These are phyloP conservation scores for Plagodis pulveraria DNA, from an alignment of 2,888 invertebrate species.

Conservation along the genomic window DNA sequence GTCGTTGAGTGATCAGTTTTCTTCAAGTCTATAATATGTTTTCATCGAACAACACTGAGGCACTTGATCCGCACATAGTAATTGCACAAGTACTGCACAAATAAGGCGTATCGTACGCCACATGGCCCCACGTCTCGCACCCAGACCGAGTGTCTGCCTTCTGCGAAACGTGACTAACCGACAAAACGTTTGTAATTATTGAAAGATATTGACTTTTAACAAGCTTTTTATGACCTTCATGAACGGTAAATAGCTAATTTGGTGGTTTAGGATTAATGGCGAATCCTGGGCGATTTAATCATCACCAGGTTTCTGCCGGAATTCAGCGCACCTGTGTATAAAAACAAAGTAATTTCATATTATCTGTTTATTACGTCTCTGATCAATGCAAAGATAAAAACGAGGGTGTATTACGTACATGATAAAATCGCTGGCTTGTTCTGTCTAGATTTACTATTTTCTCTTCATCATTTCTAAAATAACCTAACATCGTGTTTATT, in stretches of 20 bases:
- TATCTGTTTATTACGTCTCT: too few relatives aligned
- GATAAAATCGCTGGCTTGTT: too few relatives aligned
- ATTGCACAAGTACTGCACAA: conserved; percentile 52
- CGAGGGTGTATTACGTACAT: too few relatives aligned
- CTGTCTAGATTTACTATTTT: too few relatives aligned
- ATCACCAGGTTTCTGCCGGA: conserved; percentile 9
- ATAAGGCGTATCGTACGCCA: conserved; percentile 46
- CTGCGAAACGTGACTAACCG: conserved; percentile 55
- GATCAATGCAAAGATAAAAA: too few relatives aligned
- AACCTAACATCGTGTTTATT: too few relatives aligned
- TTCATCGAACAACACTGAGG: conserved; percentile 31
- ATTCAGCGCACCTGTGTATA: conserved; percentile 3
- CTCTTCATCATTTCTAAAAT: too few relatives aligned
- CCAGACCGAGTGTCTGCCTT: conserved; percentile 76
- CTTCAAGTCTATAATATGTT: conserved; percentile 11
- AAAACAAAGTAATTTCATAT: background rate
- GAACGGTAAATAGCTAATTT: conserved; percentile 20
- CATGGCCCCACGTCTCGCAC: conserved; percentile 45
- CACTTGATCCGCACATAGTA: conserved; percentile 39
- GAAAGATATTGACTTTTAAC: conserved; percentile 31
- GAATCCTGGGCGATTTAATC: background rate
- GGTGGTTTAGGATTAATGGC: conserved; percentile 11
- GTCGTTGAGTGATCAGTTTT: conserved; percentile 5
- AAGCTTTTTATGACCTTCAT: conserved; percentile 25
- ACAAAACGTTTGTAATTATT: conserved; percentile 41